A percentile compares a stretch with the other conserved stretches of the same genome.
These are phyloP conservation scores for Lycodopsis pacificus DNA, from an alignment of 2,797 vertebrate genomes.

Conservation along the genomic window DNA sequence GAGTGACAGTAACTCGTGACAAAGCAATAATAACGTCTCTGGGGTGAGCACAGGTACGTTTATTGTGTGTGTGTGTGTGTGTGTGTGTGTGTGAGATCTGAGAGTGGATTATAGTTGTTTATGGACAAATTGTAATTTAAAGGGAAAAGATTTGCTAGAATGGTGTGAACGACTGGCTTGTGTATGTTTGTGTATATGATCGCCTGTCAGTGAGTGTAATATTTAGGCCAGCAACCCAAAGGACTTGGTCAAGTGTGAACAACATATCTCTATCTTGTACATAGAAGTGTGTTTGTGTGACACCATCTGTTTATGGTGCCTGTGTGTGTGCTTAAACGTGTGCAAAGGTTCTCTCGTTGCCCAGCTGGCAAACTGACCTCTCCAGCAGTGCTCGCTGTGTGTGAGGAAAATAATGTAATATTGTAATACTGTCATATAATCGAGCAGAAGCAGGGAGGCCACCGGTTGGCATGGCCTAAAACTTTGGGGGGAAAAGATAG, in stretches of 20 bases:
- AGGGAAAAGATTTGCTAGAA: neutral
- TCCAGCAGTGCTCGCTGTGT: slow-evolving; percentile 34
- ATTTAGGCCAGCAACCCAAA: slow-evolving; percentile 23
- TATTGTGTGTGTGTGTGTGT: too few relatives aligned
- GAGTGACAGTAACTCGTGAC: slow-evolving; percentile 13
- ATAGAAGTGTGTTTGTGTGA: slow-evolving; percentile 8
- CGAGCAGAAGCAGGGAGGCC: slow-evolving; percentile 2
- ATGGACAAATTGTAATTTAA: slow-evolving; percentile 3
- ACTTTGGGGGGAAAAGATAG: neutral
- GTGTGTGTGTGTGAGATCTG: neutral
- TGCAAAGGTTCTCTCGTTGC: slow-evolving; percentile 66
- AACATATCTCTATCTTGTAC: slow-evolving; percentile 34
- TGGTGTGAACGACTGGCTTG: slow-evolving; percentile 1
- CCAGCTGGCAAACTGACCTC: slow-evolving; percentile 68
- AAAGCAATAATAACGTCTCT: slow-evolving; percentile 15
- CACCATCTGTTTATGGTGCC: slow-evolving; percentile 66
- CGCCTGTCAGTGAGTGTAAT: slow-evolving; percentile 15
- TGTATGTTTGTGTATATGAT: slow-evolving; percentile 10
- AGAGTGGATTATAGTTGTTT: slow-evolving; percentile 6
- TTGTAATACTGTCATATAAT: slow-evolving; percentile 15
- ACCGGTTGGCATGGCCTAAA: neutral
- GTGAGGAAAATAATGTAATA: slow-evolving; percentile 24
- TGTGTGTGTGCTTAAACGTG: slow-evolving; percentile 62
- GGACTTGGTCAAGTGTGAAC: slow-evolving; percentile 47
- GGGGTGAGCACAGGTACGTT: slow-evolving; percentile 22